Evolutionary conservation across 2,888 invertebrate species (phyloP), one percentile per base, ranked within the genome.

Genomic region (Marronus borbonicus): DNA sequence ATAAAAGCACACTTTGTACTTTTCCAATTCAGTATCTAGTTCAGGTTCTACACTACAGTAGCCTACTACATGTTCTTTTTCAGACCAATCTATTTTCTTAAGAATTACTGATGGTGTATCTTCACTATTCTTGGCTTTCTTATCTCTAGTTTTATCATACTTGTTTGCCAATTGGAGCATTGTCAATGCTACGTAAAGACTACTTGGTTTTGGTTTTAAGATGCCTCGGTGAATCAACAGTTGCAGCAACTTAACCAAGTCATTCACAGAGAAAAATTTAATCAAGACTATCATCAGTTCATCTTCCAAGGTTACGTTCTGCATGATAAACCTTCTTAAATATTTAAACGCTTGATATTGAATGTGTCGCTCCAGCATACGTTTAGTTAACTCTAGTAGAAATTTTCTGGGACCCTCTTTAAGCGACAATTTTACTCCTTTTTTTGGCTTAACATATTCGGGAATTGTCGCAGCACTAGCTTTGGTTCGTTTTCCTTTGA

Each of bases 1-100:
- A 74, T 87, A 82, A 68, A 84, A 88, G 74, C 88, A 88, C 0
- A 88, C 86, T 24, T 83, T 81, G 78, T 87, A 88, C 74, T 84
- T 85, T 4, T 81, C 76, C 44, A 75, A 76, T 64, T 81, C 72
- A n/a, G 69, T 77, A 76, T 82, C 82, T 7, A 79, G 76, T 78
- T 80, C 83, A 17, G 81, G 81, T 44, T 81, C 81, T 5, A 65
- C 52, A 44, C 81, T 70, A 44, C 78, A 68, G 4, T 79, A 58
- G 36, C 64, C 7, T 7, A 12, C 12, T 3, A 69, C 60, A 0
- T 69, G 4, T 0, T 75, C 60, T 17, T 77, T 78, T 66, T 39
- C 49, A 2, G 79, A 77, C 70, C 79, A 79, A 20, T 84, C 78
- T n/a, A 86, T 82, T 4, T 36, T 50, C 12, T 70, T 44, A 44